Base-by-base conservation (phyloP, 2,797 vertebrate genomes). In the Sciurus carolinensis region DNA sequence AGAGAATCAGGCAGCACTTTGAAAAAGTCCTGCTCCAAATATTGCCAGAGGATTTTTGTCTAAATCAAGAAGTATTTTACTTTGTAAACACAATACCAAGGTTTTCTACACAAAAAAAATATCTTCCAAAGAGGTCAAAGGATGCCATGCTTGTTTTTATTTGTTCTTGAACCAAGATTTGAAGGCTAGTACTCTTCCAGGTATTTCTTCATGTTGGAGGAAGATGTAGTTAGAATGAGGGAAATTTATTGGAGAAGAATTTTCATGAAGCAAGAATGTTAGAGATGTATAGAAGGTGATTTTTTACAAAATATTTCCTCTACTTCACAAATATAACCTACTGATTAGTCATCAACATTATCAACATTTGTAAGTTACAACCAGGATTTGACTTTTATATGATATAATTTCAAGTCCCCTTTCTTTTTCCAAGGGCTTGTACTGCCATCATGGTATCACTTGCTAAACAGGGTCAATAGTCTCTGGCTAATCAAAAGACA, bases 51-150 rank as follows among this genome's bases (percentile, higher is more conserved):
- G 22, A 81, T 72, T 83, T 87, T 67, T 7, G 42, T 94, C 5
- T 44, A 69, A 80, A n/a, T 77, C 69, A 80, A 67, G 33, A 93
- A 87, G 15, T n/a, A 47, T 72, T 94, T 93, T 64, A 79, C 36
- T 66, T 95, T 47, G 30, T 33, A 94, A 87, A 66, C 13, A 76
- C 1, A 66, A 66, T 75, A 81, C 4, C 24, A 52, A 90, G 42
- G 52, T 59, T 64, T 36, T 33, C 22, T 13, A 4, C 54, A 76
- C 73, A 86, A 85, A 73, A 73, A 36, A 96, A 66, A 77, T 36
- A 91, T 67, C n/a, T 91, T 88, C 66, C 89, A 79, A 95, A 93
- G 26, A 75, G 67, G 24, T 67, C 20, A n/a, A 42, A 22, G 50
- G 0, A 42, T 3, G 20, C 92, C 26, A 14, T 64, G 36, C 12